Evolutionary conservation across 1,140 invertebrate species (phyloP), one percentile per base, ranked within the genome.

Genomic region (Drosophila tristis): DNA sequence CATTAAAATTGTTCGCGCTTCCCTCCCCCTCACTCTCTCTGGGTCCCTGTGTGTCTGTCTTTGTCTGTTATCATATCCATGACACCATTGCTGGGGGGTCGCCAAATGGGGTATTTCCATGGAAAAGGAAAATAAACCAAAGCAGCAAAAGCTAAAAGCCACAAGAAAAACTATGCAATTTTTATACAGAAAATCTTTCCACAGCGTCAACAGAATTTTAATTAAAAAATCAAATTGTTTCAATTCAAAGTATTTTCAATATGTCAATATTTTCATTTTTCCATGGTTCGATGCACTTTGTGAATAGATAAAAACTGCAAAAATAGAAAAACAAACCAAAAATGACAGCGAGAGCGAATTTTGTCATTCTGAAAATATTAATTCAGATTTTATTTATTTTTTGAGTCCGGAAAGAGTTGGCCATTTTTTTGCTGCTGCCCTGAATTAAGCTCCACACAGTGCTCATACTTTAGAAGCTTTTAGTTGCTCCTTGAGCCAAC

Each of bases 1-100:
- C 82, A 86, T 86, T 86, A 86, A 86, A 86, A 89, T 86, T 86
- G 1, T 86, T 76, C 80, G 65, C 53, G 78, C 74, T 73, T 48
- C 35, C 23, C 63, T 35, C 5, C 44, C 29, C 15, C 50, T 15
- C 26, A 20, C 29, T 4, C n/a, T 23, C 5, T 43, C 25, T 20
- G 1, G 20, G 20, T 43, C 13, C 11, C 11, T 13, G 31, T 39
- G 23, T 49, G 31, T 20, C 25, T 59, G 0, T 42, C 45, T 31
- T 53, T 59, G 23, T 43, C 43, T 55, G 54, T 26, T 75, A 75
- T 75, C 62, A 75, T 75, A 67, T 67, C 61, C 62, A 54, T 55
- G 68, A 20, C 71, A 53, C 45, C 16, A 73, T 45, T 7, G 55
- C 51, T 35, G 31, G 3, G 20, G 31, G 11, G 13, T 43, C 31